A percentile compares a stretch with the other conserved stretches of the same genome.
Conservation (phyloP, 2,113 vertebrate species). For the Podocnemis expansa region DNA sequence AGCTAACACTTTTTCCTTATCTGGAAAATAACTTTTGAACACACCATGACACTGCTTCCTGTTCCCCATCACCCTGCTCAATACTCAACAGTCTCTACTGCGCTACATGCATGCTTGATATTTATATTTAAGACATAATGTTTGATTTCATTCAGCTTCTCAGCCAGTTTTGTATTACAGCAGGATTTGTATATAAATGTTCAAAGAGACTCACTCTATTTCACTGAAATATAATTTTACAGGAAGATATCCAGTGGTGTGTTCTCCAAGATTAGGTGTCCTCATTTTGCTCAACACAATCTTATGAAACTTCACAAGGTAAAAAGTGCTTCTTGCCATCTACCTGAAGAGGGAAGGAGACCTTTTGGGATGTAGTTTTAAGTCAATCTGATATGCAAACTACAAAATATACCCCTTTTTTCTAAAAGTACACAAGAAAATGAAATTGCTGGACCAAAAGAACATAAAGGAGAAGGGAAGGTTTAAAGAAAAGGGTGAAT, state of each 20-base stretch:
- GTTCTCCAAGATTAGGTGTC: slow-evolving; percentile 14
- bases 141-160: background rate
- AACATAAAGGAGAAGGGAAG: slow-evolving; percentile 12
- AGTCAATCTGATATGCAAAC: background rate
- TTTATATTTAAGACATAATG: background rate
- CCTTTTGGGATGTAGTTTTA: background rate
- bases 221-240: background rate
- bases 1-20: background rate
- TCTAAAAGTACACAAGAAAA: slow-evolving; percentile 21
- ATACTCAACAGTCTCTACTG: background rate
- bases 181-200: background rate
- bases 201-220: background rate
- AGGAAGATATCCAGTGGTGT: slow-evolving; percentile 4
- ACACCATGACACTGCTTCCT: background rate
- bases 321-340: background rate
- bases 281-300: background rate
- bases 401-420: background rate
- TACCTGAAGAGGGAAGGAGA: background rate
- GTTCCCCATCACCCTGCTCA: background rate
- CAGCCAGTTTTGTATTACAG: background rate
- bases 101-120: background rate
- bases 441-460: slow-evolving; percentile 15
- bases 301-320: background rate
- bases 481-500: slow-evolving; percentile 53
- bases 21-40: background rate